Percentiles rank a stretch among this genome's conserved stretches.
These are phyloP conservation scores for Otis tarda DNA, from an alignment of 2,113 vertebrate genomes.

Conservation along the genomic window DNA sequence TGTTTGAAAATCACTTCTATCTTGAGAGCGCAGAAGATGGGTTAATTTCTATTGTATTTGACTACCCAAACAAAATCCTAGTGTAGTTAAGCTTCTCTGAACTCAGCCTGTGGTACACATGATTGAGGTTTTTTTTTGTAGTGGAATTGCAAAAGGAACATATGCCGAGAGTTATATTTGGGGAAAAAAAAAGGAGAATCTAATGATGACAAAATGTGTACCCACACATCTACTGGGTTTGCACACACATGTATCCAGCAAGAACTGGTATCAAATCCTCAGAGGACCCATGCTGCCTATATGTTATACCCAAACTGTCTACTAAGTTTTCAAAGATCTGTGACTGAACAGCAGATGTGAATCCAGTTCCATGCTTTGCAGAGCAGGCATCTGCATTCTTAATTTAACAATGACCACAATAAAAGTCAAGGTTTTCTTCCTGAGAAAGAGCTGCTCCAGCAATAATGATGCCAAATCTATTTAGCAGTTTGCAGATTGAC, in stretches of 20 bases:
- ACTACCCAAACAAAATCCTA: background rate
- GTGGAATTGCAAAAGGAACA: background rate
- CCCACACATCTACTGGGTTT: background rate
- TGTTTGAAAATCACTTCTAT: background rate
- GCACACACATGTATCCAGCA: background rate
- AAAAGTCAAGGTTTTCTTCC: conserved; percentile 33
- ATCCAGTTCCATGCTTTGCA: background rate
- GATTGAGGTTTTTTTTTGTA: background rate
- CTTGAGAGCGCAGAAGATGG: background rate
- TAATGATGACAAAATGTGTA: background rate
- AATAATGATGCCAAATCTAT: conserved; percentile 47
- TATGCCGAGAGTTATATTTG: background rate
- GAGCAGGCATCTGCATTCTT: conserved; percentile 28
- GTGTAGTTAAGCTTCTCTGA: background rate
- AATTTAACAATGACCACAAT: conserved; percentile 12
- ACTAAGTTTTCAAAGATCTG: background rate
- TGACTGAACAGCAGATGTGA: background rate
- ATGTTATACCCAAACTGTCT: background rate
- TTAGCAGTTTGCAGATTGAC: conserved; percentile 20
- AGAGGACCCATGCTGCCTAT: background rate
- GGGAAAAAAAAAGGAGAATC: background rate
- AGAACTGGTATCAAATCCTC: background rate
- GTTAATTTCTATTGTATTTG: conserved; percentile 2
- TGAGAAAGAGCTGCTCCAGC: conserved; percentile 19
- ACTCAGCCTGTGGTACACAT: background rate